A percentile compares a stretch with the other conserved stretches of the same genome.
phyloP scores from a whole-genome alignment of 2,888 invertebrate genomes.

The Apocheima hispidaria region DNA sequence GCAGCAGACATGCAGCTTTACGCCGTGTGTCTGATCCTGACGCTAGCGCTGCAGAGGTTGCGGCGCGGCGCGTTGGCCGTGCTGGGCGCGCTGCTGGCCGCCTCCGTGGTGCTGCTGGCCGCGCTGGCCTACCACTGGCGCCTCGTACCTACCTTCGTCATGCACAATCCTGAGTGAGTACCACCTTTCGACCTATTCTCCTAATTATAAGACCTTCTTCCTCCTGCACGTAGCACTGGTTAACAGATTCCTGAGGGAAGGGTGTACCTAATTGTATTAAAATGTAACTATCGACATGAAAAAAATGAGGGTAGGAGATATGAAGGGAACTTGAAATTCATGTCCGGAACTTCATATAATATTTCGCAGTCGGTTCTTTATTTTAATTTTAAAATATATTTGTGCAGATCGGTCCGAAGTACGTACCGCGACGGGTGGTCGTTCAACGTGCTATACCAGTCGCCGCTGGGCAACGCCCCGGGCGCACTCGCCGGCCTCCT shows the following conservation, averaged over 20 bases:
- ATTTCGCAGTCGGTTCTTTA: too few relatives aligned
- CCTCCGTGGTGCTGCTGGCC: constrained; percentile 53
- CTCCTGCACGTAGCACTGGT: too few relatives aligned
- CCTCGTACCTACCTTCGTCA: constrained; percentile 71
- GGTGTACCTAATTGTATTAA: too few relatives aligned
- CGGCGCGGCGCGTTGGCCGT: constrained; percentile 60
- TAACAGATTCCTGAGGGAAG: too few relatives aligned
- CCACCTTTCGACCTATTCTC: too few relatives aligned
- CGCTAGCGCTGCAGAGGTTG: constrained; percentile 63
- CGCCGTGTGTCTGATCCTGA: constrained; percentile 63
- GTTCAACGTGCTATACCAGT: constrained; percentile 80
- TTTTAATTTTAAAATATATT: too few relatives aligned
- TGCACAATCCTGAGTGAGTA: constrained; percentile 74
- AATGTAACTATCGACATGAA: too few relatives aligned
- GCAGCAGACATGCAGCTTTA: constrained; percentile 82
- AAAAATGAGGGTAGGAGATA: too few relatives aligned
- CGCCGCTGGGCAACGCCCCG: constrained; percentile 76
- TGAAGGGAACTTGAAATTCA: too few relatives aligned
- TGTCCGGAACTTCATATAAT: too few relatives aligned
- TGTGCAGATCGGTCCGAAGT: constrained; percentile 63
- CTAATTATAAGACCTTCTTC: too few relatives aligned
- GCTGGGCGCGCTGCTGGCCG: constrained; percentile 57
- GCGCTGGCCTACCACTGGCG: constrained; percentile 67
- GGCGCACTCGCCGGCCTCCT: constrained; percentile 74
- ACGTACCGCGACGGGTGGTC: constrained; percentile 66